Conservation (phyloP, 2,113 vertebrate genomes). For the Alaudala cheleensis region DNA sequence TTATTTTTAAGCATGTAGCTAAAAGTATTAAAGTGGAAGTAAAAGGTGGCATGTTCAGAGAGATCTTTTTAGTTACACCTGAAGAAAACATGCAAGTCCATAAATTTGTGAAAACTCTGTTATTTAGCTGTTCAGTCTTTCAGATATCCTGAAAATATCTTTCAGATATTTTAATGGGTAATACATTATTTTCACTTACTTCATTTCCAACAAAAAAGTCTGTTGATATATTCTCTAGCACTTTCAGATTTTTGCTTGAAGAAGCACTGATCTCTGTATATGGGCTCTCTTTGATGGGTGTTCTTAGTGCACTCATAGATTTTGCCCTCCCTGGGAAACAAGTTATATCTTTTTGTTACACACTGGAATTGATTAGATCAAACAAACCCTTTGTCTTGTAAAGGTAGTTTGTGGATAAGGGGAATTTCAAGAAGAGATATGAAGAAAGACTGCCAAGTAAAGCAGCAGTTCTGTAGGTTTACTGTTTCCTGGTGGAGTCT, state of each 20-base stretch:
- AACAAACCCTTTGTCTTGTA: background rate
- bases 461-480: background rate
- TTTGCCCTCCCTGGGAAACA: conserved; percentile 61
- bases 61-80: background rate
- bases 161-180: background rate
- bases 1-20: background rate
- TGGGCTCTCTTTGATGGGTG: background rate
- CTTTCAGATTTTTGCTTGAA: conserved; percentile 64
- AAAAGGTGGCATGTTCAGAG: background rate
- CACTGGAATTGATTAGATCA: background rate
- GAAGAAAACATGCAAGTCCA: background rate
- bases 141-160: background rate
- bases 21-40: background rate
- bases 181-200: conserved; percentile 69
- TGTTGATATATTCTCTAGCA: conserved; percentile 77
- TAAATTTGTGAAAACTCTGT: background rate
- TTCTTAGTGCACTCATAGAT: background rate
- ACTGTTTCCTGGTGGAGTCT: background rate
- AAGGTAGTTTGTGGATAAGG: background rate
- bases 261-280: conserved; percentile 67
- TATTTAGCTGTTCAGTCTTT: background rate
- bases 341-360: background rate
- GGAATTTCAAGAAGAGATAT: background rate
- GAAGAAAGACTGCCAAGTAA: background rate
- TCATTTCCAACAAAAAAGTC: conserved; percentile 86